Conservation (phyloP, 2,888 invertebrate genomes). For the Cephus pulcher region DNA sequence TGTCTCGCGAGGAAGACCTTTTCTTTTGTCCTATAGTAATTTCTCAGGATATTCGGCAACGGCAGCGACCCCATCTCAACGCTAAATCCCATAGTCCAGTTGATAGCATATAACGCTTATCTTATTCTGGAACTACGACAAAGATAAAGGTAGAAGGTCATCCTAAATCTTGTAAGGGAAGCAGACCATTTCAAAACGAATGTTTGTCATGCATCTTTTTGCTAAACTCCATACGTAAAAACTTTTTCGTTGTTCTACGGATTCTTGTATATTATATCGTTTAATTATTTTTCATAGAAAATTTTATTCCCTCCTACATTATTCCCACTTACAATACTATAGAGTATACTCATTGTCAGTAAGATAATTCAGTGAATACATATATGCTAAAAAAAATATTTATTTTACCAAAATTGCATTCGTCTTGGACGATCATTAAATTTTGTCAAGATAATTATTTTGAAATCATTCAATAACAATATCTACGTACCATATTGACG, state of each 20-base stretch:
- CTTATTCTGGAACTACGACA: background rate
- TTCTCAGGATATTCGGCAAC: background rate
- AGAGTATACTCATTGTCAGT: background rate
- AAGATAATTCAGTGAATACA: background rate
- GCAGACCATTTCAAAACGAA: background rate
- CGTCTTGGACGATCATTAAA: background rate
- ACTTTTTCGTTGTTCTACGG: background rate
- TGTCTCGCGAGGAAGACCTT: background rate
- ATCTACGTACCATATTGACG: too few relatives aligned
- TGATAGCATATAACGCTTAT: background rate
- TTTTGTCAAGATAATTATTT: too few relatives aligned
- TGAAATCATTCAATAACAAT: too few relatives aligned
- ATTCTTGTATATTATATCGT: background rate
- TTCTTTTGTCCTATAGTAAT: background rate
- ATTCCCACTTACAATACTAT: background rate
- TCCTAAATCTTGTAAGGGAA: background rate
- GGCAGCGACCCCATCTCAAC: background rate
- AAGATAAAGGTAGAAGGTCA: background rate
- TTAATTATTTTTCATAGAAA: background rate
- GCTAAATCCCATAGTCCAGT: background rate
- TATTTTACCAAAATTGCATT: background rate
- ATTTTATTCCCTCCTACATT: background rate
- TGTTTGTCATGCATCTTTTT: background rate
- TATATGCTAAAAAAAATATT: background rate
- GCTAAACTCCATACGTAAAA: background rate